Evolutionary conservation across 2,797 vertebrate species (phyloP), one percentile per base, ranked within the genome.

Genomic region (Philypnodon macrostomus): DNA sequence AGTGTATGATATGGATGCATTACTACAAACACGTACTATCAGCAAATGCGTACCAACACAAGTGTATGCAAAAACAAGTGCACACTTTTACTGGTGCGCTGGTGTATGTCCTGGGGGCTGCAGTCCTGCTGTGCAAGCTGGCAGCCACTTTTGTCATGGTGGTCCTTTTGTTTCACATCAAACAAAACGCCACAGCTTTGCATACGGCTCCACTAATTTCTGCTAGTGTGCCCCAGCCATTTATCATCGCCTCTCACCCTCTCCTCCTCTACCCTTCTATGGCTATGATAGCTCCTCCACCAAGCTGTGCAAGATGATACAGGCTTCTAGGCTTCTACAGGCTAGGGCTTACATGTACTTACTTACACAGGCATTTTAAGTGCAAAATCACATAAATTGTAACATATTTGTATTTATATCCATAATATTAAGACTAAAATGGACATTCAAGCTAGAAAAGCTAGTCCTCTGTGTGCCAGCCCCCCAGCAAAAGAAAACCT

Each of bases 91-190:
- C 62, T 51, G 60, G 61, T 45, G 68, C 38, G 29, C 58, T 75
- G 70, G 72, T 80, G 71, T 77, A 75, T 80, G 79, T 83, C 77
- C 84, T 80, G 68, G 77, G 79, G 81, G 75, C 73, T 79, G 70
- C 75, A 51, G 73, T 62, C 87, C 84, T 79, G 80, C 84, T 85
- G 85, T 74, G 80, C 69, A 48, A 75, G 77, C 77, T 87, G 85
- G 81, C 85, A 81, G 85, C 69, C 85, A 85, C 84, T 85, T 88
- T 87, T 87, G 85, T 87, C 85, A 80, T 70, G 85, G 85, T 81
- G 84, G 85, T 85, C 84, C 85, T 86, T 88, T 88, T 88, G 88
- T 88, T 88, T 88, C 84, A 87, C 83, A 85, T 88, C 87, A 88
- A 87, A 88, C 83, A 86, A 85, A 87, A 86, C 73, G 70, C 80